Base-by-base conservation (phyloP, 2,888 invertebrate species). In the Chrysotoxum bicinctum region DNA sequence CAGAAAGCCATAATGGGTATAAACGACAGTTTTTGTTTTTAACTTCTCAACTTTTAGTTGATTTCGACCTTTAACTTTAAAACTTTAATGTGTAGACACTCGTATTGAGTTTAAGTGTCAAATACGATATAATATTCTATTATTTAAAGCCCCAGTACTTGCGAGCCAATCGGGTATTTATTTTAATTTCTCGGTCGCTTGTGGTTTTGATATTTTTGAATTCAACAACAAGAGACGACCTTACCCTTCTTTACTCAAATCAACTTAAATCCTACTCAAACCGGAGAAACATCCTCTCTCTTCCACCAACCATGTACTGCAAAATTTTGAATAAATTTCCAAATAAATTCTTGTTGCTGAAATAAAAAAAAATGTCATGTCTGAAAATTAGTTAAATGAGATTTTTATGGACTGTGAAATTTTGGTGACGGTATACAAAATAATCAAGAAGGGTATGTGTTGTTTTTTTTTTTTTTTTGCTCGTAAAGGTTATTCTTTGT, bases 401-500 rank as follows among this genome's bases (percentile, higher is more conserved):
- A 30, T n/a, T 66, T 62, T 45, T 30, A 62, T 43, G 30, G 43
- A 45, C 43, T 45, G 26, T 43, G 30, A 43, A 62, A 62, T 10
- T 62, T 60, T 30, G 26, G 10, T 30, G 26, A 6, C 7, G 40
- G 30, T 62, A 14, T 58, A 40, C 21, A 54, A 50, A 50, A 26
- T 14, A 26, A 21, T 66, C 40, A 14, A 21, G 19, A n/a, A 37
- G 35, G 8, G 30, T 64, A 32, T 21, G 19, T 40, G 32, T 62
- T 35, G 45, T 14, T 48, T 30, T 37, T 14, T 23, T 12, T 37
- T 30, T 50, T 45, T 54, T 19, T 45, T 40, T 50, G 9, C 4
- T 10, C 2, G 8, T 56, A 58, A 50, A 70, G 66, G 60, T 78
- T 78, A 37, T 14, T 74, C 78, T 78, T 73, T 83, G 68, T 68